Percentiles rank a stretch among this genome's conserved stretches.
Conservation (phyloP, 2,888 invertebrate genomes). For the Temnothorax ravouxi region DNA sequence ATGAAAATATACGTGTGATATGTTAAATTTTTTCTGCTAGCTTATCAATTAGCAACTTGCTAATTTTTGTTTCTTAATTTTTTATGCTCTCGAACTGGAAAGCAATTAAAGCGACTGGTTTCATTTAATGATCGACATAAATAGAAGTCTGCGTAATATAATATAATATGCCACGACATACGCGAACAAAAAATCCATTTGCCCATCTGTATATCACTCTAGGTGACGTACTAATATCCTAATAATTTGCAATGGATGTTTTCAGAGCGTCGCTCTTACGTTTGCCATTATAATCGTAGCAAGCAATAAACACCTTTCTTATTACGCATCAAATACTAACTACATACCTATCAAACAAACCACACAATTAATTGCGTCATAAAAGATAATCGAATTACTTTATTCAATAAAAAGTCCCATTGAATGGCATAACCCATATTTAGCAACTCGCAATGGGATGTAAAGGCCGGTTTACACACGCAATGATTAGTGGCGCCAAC, state of each 20-base stretch:
- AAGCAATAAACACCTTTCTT: slow-evolving; percentile 27
- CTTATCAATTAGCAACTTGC: background rate
- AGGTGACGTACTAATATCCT: background rate
- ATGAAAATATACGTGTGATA: background rate
- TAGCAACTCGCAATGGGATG: background rate
- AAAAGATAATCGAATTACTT: slow-evolving; percentile 29
- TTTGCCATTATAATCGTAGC: background rate
- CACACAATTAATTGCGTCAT: slow-evolving; percentile 5
- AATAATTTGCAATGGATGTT: slow-evolving; percentile 8
- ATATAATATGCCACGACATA: background rate
- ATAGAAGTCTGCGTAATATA: background rate
- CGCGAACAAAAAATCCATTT: background rate
- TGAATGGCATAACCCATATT: background rate
- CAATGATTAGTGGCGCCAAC: no score
- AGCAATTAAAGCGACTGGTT: slow-evolving; percentile 34
- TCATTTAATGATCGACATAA: slow-evolving; percentile 17
- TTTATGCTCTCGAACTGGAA: background rate
- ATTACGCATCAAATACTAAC: background rate
- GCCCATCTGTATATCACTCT: background rate
- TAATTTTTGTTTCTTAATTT: slow-evolving; percentile 25
- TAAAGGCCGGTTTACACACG: no score
- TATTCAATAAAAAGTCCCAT: slow-evolving; percentile 8
- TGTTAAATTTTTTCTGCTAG: background rate
- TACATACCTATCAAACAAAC: background rate
- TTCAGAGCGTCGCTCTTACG: background rate